phyloP scores from a whole-genome alignment of 2,113 vertebrate genomes.

The Callaeas wilsoni region DNA sequence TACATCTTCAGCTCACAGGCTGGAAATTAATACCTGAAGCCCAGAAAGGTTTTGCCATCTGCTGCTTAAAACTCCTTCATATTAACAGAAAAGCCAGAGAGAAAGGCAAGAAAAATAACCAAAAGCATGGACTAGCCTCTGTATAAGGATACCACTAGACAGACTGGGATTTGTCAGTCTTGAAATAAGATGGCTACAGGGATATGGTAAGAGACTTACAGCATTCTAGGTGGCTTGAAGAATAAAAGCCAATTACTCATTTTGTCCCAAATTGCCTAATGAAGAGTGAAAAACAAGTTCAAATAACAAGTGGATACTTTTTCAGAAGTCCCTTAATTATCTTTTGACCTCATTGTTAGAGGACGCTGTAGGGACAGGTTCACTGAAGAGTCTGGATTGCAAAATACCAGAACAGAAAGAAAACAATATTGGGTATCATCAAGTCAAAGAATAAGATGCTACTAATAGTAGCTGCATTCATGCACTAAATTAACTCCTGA shows the following conservation, averaged over 20 bases:
- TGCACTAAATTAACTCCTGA: neutral
- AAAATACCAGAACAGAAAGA: constrained; percentile 17
- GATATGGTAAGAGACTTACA: neutral
- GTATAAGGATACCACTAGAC: neutral
- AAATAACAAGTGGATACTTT: neutral
- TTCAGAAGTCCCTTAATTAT: neutral
- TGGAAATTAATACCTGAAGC: neutral
- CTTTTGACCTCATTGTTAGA: neutral
- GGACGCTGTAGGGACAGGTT: constrained; percentile 73
- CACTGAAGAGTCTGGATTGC: constrained; percentile 80
- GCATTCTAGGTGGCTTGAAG: neutral
- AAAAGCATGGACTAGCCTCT: neutral
- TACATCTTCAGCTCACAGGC: neutral
- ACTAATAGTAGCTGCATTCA: neutral
- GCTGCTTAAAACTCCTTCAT: neutral
- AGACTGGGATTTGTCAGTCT: neutral
- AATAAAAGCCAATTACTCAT: neutral
- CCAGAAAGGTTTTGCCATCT: neutral
- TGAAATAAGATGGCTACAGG: neutral
- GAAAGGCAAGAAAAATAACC: neutral
- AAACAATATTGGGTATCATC: constrained; percentile 4
- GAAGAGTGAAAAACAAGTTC: neutral
- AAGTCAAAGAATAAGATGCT: neutral
- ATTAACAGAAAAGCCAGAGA: neutral
- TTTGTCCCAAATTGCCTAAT: neutral